Evolutionary conservation across 2,113 vertebrate genomes (phyloP).

Genomic region (Callopanchax toddi): DNA sequence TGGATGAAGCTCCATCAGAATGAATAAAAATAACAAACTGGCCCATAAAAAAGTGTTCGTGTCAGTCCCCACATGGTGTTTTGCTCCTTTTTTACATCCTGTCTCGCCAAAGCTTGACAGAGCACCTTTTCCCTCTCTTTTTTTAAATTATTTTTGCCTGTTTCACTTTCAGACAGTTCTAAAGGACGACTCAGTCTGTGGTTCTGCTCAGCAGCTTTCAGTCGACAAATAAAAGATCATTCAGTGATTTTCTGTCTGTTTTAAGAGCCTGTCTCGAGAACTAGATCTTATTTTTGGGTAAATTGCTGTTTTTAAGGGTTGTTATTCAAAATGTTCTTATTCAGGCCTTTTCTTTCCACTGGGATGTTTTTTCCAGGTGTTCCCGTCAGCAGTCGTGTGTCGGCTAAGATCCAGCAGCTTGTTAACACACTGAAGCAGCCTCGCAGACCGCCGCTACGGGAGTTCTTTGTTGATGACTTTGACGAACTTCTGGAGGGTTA

Average conservation of each 20-base stretch:
- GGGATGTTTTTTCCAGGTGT: conserved; percentile 82
- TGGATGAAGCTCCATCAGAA: neutral
- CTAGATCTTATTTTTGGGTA: too few species aligned
- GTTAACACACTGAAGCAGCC: conserved; percentile 98
- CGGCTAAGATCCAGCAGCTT: conserved; percentile 98
- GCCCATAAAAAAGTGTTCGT: conserved; percentile 34
- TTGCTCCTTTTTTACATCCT: neutral
- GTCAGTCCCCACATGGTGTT: conserved; percentile 31
- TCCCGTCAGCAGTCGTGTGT: conserved; percentile 98
- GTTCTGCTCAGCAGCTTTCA: too few species aligned
- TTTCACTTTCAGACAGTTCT: conserved; percentile 31
- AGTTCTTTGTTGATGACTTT: conserved; percentile 99
- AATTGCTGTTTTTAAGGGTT: neutral
- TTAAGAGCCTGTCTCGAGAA: neutral
- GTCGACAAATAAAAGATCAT: neutral
- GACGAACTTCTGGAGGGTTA: conserved; percentile 97
- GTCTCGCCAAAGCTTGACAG: conserved; percentile 26
- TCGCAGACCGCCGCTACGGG: conserved; percentile 93
- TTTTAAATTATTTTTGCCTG: conserved; percentile 19
- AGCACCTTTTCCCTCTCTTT: conserved; percentile 30
- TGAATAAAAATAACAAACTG: conserved; percentile 26
- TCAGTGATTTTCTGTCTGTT: neutral
- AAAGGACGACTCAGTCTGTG: neutral
- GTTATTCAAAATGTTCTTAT: neutral
- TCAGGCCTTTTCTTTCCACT: conserved; percentile 2